Evolutionary conservation across 2,113 vertebrate genomes (phyloP).

Genomic region (Oreamnos americanus): DNA sequence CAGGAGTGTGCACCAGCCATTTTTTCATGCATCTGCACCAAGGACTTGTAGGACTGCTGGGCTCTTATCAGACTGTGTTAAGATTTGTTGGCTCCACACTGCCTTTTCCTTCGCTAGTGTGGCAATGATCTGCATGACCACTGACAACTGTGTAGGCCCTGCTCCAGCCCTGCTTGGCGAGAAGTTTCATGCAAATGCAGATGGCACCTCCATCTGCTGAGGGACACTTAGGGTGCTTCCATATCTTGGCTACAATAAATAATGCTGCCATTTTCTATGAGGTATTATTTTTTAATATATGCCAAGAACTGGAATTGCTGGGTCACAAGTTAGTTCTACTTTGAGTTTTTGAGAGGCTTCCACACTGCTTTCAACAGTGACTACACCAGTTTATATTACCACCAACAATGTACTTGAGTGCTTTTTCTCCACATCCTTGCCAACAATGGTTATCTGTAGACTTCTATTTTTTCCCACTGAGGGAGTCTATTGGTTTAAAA

Average conservation of each 20-base stretch:
- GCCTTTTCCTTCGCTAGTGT: slow-evolving; percentile 97
- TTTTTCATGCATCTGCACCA: slow-evolving; percentile 98
- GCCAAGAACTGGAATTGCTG: not conserved
- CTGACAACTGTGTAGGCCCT: slow-evolving; percentile 96
- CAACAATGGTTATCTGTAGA: not conserved
- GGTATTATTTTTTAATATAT: not conserved
- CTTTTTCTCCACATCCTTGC: not conserved
- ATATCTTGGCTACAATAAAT: not conserved
- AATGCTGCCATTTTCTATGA: not conserved
- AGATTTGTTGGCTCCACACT: slow-evolving; percentile 98
- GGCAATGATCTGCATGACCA: slow-evolving; percentile 98
- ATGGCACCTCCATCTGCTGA: not conserved
- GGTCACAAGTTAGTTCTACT: not conserved
- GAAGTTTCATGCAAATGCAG: not conserved
- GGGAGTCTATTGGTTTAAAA: slow-evolving; percentile 75
- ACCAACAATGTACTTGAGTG: not conserved
- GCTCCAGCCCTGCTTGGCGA: slow-evolving; percentile 91
- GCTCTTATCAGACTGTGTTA: slow-evolving; percentile 97
- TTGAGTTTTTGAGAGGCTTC: not conserved
- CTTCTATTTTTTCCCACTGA: slow-evolving; percentile 22
- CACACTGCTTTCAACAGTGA: not conserved
- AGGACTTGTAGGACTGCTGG: slow-evolving; percentile 97
- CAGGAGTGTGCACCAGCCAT: slow-evolving; percentile 96
- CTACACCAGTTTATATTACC: not conserved
- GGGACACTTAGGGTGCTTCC: not conserved